phyloP scores from a whole-genome alignment of 2,888 invertebrate genomes.

The Agrilus biguttatus region DNA sequence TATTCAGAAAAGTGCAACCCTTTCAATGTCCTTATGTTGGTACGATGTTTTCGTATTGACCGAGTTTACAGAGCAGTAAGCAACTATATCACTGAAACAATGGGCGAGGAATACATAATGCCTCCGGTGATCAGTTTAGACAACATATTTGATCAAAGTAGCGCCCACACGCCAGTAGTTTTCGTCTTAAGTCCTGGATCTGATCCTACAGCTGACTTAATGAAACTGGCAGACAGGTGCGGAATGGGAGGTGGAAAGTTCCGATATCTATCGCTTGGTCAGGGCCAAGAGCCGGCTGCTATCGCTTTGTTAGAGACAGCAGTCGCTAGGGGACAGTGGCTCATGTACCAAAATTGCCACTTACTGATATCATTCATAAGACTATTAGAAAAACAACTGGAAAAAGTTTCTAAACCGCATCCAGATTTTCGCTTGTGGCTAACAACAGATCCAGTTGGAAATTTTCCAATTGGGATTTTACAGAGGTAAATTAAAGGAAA shows the following conservation, averaged over 20 bases:
- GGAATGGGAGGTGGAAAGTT: conserved; percentile 65
- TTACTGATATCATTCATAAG: conserved; percentile 65
- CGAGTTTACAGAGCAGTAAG: conserved; percentile 75
- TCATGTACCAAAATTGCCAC: conserved; percentile 89
- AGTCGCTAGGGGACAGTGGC: conserved; percentile 69
- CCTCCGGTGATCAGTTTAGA: conserved; percentile 78
- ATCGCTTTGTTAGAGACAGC: conserved; percentile 51
- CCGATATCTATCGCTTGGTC: conserved; percentile 79
- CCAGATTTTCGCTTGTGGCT: conserved; percentile 87
- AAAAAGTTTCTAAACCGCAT: conserved; percentile 66
- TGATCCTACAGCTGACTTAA: conserved; percentile 77
- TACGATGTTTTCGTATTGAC: conserved; percentile 83
- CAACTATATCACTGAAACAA: conserved; percentile 63
- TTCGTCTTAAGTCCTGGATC: conserved; percentile 91
- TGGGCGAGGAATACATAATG: conserved; percentile 81
- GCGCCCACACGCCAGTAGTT: conserved; percentile 71
- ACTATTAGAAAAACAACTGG: conserved; percentile 70
- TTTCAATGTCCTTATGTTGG: conserved; percentile 63
- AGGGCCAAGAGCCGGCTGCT: conserved; percentile 84
- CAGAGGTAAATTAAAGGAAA: conserved; percentile 40
- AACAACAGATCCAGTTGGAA: conserved; percentile 76
- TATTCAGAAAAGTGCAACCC: conserved; percentile 50
- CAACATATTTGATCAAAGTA: conserved; percentile 72
- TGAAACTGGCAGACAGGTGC: conserved; percentile 58
- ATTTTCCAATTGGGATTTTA: conserved; percentile 80